Conservation (phyloP, 2,113 vertebrate genomes). For the Tretioscincus oriximinensis region DNA sequence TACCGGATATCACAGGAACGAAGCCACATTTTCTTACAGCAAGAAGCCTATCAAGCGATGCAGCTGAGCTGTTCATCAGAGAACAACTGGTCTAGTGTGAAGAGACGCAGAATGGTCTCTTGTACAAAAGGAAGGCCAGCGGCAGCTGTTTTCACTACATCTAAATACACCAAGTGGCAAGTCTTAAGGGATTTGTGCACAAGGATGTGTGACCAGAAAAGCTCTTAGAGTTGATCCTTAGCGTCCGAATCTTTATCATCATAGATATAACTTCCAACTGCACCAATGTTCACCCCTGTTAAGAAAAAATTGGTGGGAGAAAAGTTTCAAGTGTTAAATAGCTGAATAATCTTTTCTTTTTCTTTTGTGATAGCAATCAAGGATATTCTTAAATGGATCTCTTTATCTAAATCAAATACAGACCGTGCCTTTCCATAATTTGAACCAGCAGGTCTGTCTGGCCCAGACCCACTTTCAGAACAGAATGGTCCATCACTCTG, state of each 20-base stretch:
- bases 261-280: conserved; percentile 96
- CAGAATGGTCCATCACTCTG: too few relatives aligned
- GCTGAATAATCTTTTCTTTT: too few relatives aligned
- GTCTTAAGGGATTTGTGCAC: conserved; percentile 34
- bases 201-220: rapidly evolving
- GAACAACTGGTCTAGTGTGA: neutral
- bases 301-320: neutral
- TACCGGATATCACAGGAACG: neutral
- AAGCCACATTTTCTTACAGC: neutral
- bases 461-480: too few relatives aligned
- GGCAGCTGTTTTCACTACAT: conserved; percentile 22
- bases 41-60: rapidly evolving
- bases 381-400: neutral
- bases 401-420: neutral
- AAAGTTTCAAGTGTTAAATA: neutral
- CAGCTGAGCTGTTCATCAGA: neutral
- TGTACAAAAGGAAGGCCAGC: conserved; percentile 15
- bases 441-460: too few relatives aligned
- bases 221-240: conserved; percentile 83
- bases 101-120: neutral
- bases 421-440: too few relatives aligned
- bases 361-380: too few relatives aligned
- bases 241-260: conserved; percentile 88
- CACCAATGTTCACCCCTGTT: conserved; percentile 96
- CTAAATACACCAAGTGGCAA: conserved; percentile 41